Conservation (phyloP, 1,140 invertebrate species). For the Drosophila subobscura region DNA sequence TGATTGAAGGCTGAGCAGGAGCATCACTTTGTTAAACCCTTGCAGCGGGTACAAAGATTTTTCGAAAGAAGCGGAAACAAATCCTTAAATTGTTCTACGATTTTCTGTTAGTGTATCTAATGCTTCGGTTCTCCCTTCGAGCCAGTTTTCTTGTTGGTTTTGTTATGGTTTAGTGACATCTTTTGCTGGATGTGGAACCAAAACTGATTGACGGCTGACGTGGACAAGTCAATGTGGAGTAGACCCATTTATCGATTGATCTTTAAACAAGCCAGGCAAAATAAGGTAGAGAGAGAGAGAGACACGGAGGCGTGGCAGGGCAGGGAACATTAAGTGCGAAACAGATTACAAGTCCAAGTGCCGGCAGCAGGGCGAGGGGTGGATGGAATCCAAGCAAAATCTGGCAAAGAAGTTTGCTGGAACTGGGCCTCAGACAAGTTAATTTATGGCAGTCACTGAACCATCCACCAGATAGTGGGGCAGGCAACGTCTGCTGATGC, state of each 20-base stretch:
- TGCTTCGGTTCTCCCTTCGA: no score
- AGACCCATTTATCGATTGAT: conserved; percentile 38
- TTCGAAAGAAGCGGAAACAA: no score
- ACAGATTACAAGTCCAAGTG: conserved; percentile 28
- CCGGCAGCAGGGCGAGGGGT: neutral
- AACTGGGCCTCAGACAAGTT: conserved; percentile 71
- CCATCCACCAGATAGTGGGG: conserved; percentile 63
- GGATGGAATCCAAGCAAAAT: conserved; percentile 4
- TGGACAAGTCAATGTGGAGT: conserved; percentile 30
- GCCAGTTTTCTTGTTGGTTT: conserved; percentile 8
- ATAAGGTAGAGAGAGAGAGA: conserved; percentile 2
- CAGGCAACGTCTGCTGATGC: conserved; percentile 50
- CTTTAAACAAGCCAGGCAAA: conserved; percentile 27
- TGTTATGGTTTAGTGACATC: conserved; percentile 48
- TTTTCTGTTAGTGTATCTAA: no score
- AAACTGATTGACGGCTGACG: conserved; percentile 47
- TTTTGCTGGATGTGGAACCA: conserved; percentile 8
- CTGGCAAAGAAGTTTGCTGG: conserved; percentile 43
- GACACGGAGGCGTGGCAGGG: neutral
- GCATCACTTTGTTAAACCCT: conserved; percentile 27
- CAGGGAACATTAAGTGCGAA: conserved; percentile 48
- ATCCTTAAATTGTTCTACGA: no score
- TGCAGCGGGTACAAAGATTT: no score
- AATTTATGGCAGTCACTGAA: conserved; percentile 82
- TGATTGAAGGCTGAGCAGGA: conserved; percentile 60